Evolutionary conservation across 2,113 vertebrate genomes (phyloP), one percentile per base, ranked within the genome.

Genomic region (Phrynocephalus versicolor): DNA sequence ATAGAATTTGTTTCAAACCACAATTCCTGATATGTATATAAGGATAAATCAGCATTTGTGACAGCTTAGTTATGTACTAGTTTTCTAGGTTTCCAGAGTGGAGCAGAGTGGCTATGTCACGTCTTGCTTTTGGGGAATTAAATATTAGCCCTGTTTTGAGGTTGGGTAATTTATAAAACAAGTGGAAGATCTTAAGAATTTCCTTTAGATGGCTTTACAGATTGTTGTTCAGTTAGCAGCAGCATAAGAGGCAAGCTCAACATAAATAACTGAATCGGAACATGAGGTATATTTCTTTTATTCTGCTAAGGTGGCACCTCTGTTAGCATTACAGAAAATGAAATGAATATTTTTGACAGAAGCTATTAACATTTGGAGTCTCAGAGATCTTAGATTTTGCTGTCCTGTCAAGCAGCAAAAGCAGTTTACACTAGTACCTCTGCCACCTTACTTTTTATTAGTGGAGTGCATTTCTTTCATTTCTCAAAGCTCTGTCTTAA

Each of bases 401-500:
- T 25, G 10, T 84, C 33, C n/a, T 84, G 64, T 74, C 82, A 65
- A 69, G 16, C 6, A 64, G n/a, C 39, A 21, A 39, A 10, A 64
- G 60, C 60, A 64, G 4, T 64, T 64, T 64, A 64, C 21, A 64
- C 60, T 23, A 64, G 8, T 23, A 64, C 18, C 60, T 64, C 9
- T 58, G 51, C 39, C 35, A 21, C 65, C 7, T 67, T 55, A 2
- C 60, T 83, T 89, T 81, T 30, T 25, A 1, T 89, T 87, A 80
- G 39, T 30, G 37, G 37, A 33, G 81, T 81, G 69, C 84, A 39
- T n/a, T 18, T 85, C 85, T 89, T 92, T 84, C 86, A 84, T 90
- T 33, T 84, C 87, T 91, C 72, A 92, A n/a, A 60, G 91, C 90
- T 79, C 64, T 81, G 55, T 87, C 89, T 92, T 83, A 86, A 71